Evolutionary conservation across 2,888 invertebrate genomes (phyloP).

Genomic region (Leptinotarsa tumamoca): DNA sequence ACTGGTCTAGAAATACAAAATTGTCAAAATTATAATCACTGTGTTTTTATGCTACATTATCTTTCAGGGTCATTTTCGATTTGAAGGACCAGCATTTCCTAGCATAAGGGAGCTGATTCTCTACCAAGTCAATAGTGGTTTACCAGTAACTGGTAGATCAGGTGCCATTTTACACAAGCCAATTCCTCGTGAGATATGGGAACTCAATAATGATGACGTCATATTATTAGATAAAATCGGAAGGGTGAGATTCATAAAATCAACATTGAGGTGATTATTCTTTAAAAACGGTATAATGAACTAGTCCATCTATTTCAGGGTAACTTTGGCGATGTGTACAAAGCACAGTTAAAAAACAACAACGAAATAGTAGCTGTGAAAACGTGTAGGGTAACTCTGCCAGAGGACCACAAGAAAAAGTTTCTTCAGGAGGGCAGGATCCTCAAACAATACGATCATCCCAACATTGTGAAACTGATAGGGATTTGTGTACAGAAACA

Average conservation of each 20-base stretch:
- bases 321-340: slow-evolving; percentile 97
- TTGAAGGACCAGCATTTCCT: slow-evolving; percentile 94
- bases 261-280: background rate
- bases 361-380: slow-evolving; percentile 94
- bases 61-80: slow-evolving; percentile 87
- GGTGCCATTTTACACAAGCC: slow-evolving; percentile 89
- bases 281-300: slow-evolving; percentile 21
- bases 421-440: slow-evolving; percentile 96
- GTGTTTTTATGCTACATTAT: background rate
- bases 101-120: slow-evolving; percentile 92
- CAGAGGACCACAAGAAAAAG: slow-evolving; percentile 93
- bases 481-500: slow-evolving; percentile 98
- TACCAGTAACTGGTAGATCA: slow-evolving; percentile 92
- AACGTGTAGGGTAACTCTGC: slow-evolving; percentile 92
- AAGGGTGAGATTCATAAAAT: slow-evolving; percentile 72
- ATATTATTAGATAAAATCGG: slow-evolving; percentile 93
- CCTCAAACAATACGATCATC: slow-evolving; percentile 95
- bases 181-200: slow-evolving; percentile 92
- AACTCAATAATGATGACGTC: slow-evolving; percentile 95
- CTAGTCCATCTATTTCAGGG: slow-evolving; percentile 73
- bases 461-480: slow-evolving; percentile 94
- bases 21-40: background rate
- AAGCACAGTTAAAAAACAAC: slow-evolving; percentile 85
- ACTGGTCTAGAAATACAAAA: background rate
- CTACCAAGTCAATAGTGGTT: slow-evolving; percentile 87